Conservation (phyloP, 2,113 vertebrate species). For the Dromiciops gliroides region DNA sequence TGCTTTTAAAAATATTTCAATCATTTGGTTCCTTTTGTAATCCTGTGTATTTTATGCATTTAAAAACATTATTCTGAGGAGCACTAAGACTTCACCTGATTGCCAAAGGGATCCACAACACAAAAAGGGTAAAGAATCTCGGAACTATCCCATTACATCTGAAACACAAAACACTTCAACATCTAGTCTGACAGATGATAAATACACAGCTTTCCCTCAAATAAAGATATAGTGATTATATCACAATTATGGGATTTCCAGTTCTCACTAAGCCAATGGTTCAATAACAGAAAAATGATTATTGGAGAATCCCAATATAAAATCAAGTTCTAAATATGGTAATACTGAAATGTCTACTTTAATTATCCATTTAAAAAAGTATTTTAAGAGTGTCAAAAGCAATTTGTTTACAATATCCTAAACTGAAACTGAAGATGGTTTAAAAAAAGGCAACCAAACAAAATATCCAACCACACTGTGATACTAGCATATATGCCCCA, state of each 20-base stretch:
- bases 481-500: neutral
- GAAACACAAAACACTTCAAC: constrained; percentile 6
- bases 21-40: neutral
- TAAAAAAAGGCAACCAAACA: constrained; percentile 23
- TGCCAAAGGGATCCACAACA: neutral
- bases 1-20: neutral
- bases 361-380: neutral
- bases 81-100: neutral
- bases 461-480: neutral
- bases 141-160: too few relatives aligned
- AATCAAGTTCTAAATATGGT: neutral
- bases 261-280: neutral
- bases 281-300: neutral
- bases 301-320: neutral
- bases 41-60: neutral
- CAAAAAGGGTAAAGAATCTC: neutral
- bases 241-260: neutral
- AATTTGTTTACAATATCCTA: neutral
- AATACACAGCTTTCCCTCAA: constrained; percentile 32
- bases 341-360: neutral
- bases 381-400: neutral
- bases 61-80: neutral
- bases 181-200: constrained; percentile 6
- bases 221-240: constrained; percentile 32
- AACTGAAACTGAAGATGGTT: neutral